Evolutionary conservation across 2,113 vertebrate species (phyloP).

Genomic region (Oostethus manadensis): DNA sequence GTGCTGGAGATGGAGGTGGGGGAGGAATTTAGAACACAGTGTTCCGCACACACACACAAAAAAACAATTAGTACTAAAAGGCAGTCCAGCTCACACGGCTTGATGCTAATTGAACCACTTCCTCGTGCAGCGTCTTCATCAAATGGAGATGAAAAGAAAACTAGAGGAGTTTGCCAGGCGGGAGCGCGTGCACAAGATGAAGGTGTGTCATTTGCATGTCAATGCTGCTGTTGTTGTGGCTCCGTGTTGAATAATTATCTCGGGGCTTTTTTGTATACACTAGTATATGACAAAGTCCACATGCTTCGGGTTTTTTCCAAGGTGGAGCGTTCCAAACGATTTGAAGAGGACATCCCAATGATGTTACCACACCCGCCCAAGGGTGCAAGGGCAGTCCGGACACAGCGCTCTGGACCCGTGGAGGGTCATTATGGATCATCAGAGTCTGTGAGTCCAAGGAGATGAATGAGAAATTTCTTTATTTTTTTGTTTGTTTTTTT

Average conservation of each 20-base stretch:
- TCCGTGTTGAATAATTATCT: not conserved
- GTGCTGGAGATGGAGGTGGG: slow-evolving; percentile 87
- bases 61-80: not conserved
- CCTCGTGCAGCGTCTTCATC: slow-evolving; percentile 72
- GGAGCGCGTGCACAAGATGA: slow-evolving; percentile 71
- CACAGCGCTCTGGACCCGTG: slow-evolving; percentile 54
- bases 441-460: slow-evolving; percentile 70
- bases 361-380: slow-evolving; percentile 76
- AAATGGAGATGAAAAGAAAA: slow-evolving; percentile 76
- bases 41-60: not conserved
- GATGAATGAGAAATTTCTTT: no score
- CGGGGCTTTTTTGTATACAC: not conserved
- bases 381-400: slow-evolving; percentile 48
- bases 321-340: slow-evolving; percentile 67
- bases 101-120: slow-evolving; percentile 14
- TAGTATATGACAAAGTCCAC: not conserved
- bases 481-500: no score
- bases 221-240: slow-evolving; percentile 3
- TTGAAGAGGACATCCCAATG: slow-evolving; percentile 58
- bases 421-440: slow-evolving; percentile 62
- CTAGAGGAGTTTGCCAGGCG: slow-evolving; percentile 73
- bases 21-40: not conserved
- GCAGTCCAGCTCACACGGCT: not conserved
- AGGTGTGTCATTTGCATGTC: slow-evolving; percentile 70
- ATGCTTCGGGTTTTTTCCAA: slow-evolving; percentile 46